Evolutionary conservation across 2,888 invertebrate genomes (phyloP).

Genomic region (Chelonus formosanus): DNA sequence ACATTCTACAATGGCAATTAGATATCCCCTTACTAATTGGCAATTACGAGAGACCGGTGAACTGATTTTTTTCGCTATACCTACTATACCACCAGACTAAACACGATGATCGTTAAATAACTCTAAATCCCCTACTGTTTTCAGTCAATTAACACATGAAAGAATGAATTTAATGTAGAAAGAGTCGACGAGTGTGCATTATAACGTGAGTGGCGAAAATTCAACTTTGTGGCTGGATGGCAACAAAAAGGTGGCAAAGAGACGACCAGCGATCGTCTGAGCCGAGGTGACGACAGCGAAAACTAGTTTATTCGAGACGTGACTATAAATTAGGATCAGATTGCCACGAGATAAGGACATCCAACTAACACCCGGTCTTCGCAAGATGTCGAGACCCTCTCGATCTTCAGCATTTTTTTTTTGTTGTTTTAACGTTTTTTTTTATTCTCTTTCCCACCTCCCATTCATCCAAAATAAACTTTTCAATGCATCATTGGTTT

Average conservation of each 20-base stretch:
- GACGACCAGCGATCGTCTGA: slow-evolving; percentile 46
- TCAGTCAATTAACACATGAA: slow-evolving; percentile 7
- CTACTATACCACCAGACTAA: slow-evolving; percentile 1
- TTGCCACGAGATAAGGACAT: slow-evolving; percentile 64
- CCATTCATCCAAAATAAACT: slow-evolving; percentile 31
- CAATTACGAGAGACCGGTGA: slow-evolving; percentile 59
- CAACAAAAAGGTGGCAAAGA: slow-evolving; percentile 26
- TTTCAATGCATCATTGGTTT: slow-evolving; percentile 15
- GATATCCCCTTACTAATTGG: slow-evolving; percentile 64
- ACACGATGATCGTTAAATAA: neutral
- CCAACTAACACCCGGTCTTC: slow-evolving; percentile 64
- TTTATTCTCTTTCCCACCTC: slow-evolving; percentile 34
- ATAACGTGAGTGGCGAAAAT: slow-evolving; percentile 30
- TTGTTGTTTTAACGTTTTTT: slow-evolving; percentile 20
- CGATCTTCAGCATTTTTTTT: slow-evolving; percentile 26
- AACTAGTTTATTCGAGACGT: slow-evolving; percentile 66
- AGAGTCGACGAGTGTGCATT: too few relatives aligned
- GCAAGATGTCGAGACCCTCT: slow-evolving; percentile 33
- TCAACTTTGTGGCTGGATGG: slow-evolving; percentile 31
- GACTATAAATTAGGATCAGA: slow-evolving; percentile 66
- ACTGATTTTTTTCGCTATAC: slow-evolving; percentile 21
- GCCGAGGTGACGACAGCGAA: slow-evolving; percentile 64
- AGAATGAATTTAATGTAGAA: too few relatives aligned
- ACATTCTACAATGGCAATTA: slow-evolving; percentile 60
- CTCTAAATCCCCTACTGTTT: neutral